phyloP scores from a whole-genome alignment of 2,113 vertebrate genomes.

The Dasypus novemcinctus region DNA sequence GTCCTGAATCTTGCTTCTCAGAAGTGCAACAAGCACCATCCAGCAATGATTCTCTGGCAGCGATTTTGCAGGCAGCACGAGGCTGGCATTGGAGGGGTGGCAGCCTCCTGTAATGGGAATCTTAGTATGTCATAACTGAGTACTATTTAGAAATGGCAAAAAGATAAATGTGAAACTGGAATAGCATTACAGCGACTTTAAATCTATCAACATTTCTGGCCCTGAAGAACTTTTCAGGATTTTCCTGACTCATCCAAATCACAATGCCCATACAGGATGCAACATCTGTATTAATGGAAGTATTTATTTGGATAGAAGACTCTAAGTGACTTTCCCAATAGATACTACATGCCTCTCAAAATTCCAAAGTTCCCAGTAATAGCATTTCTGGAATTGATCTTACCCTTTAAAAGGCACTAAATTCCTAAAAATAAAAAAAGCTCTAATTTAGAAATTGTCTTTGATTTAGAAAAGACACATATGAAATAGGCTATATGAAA shows the following conservation, averaged over 20 bases:
- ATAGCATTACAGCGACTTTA: neutral
- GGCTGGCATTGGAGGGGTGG: neutral
- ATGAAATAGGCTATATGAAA: neutral
- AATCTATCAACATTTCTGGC: neutral
- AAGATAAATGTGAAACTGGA: neutral
- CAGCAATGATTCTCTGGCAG: neutral
- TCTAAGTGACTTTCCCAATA: neutral
- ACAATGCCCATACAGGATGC: neutral
- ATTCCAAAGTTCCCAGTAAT: slow-evolving; percentile 1
- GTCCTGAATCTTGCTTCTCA: neutral
- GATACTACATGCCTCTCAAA: slow-evolving; percentile 46
- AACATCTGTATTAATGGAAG: neutral
- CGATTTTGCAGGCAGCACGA: neutral
- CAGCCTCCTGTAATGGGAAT: neutral
- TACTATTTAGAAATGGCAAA: slow-evolving; percentile 32
- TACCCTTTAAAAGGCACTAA: neutral
- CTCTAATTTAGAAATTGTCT: slow-evolving; percentile 9
- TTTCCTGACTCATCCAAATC: slow-evolving; percentile 26
- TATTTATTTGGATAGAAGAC: slow-evolving; percentile 3
- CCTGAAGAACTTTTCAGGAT: neutral
- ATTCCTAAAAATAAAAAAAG: neutral
- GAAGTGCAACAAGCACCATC: neutral
- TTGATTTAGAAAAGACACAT: slow-evolving; percentile 12
- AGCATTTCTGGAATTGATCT: slow-evolving; percentile 50
- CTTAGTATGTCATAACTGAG: neutral